Conservation (phyloP, 2,888 invertebrate species). For the Taphrorychus bicolor region DNA sequence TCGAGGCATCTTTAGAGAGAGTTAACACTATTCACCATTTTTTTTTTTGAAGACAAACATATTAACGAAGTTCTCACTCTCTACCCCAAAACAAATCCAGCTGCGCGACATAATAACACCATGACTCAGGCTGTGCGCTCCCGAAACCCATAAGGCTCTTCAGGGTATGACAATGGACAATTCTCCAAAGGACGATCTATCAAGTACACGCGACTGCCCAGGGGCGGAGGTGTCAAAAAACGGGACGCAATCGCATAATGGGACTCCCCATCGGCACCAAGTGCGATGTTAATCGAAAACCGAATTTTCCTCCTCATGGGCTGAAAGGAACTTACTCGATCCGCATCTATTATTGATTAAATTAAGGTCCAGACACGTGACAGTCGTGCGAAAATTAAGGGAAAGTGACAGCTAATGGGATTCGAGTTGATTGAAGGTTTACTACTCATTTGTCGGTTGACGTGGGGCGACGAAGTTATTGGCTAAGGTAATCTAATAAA, state of each 20-base stretch:
- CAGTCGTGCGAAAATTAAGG: constrained; percentile 36
- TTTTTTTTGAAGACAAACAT: too few relatives aligned
- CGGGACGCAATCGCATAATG: constrained; percentile 24
- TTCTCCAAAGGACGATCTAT: constrained; percentile 36
- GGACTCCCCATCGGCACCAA: constrained; percentile 3
- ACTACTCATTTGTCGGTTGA: constrained; percentile 24
- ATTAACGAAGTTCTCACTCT: too few relatives aligned
- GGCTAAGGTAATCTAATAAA: constrained; percentile 23
- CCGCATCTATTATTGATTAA: constrained; percentile 38
- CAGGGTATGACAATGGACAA: constrained; percentile 21
- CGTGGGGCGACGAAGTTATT: constrained; percentile 32
- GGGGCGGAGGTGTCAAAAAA: constrained; percentile 36
- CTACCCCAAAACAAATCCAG: neutral
- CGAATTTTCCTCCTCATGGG: constrained; percentile 21
- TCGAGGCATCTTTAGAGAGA: too few relatives aligned
- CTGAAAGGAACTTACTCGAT: constrained; percentile 23
- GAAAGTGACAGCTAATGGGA: constrained; percentile 36
- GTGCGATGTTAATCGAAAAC: constrained; percentile 28
- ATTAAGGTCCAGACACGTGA: constrained; percentile 35
- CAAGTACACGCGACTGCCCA: constrained; percentile 33
- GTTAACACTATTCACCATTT: too few relatives aligned
- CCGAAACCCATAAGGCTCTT: constrained; percentile 13
- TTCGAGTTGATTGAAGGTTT: constrained; percentile 34
- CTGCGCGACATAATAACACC: neutral
- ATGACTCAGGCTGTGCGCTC: constrained; percentile 13